Evolutionary conservation across 2,113 vertebrate genomes (phyloP), one percentile per base, ranked within the genome.

Genomic region (Chaenocephalus aceratus): DNA sequence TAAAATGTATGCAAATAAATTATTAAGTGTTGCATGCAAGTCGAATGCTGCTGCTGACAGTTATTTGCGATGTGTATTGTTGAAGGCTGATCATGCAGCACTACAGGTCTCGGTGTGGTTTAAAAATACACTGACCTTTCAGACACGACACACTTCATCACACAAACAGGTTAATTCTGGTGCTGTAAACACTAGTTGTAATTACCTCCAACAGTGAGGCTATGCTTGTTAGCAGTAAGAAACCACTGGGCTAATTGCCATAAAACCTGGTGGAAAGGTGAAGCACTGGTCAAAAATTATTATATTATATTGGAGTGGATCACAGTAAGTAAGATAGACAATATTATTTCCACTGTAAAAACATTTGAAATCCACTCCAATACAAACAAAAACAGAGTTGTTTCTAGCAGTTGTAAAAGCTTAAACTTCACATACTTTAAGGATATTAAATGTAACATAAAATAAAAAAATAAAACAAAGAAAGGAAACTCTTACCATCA

Each of bases 401-500:
- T n/a, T 30, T 30, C 18, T 13, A 7, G 34, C 15, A 21, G 3
- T 69, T 59, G 8, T 70, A 34, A 52, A 12, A 65, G 7, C 2
- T 0, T 52, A 36, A 9, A 41, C 15, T 16, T 36, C 1, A 53
- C 6, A 21, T 26, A 8, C 3, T 52, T 56, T 41, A 0, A 53
- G 7, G n/a, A 49, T 34, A 15, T 57, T 72, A 16, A 1, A 21
- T 30, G n/a, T 30, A 3, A 48, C 0, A 68, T n/a, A 36, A 63
- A 71, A 75, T 18, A 11, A 74, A 58, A 36, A 63, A 71, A 75
- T 18, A 11, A 74, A 58, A 74, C 2, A 69, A 69, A 45, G n/a
- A 65, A 51, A 49, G 2, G 2, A 61, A 70, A 80, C 11, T 89
- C 89, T 89, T 64, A 91, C 90, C 90, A 93, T 92, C 10, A 4